Base-by-base conservation (phyloP, 2,888 invertebrate genomes). In the Hemicrepidius hirtus region DNA sequence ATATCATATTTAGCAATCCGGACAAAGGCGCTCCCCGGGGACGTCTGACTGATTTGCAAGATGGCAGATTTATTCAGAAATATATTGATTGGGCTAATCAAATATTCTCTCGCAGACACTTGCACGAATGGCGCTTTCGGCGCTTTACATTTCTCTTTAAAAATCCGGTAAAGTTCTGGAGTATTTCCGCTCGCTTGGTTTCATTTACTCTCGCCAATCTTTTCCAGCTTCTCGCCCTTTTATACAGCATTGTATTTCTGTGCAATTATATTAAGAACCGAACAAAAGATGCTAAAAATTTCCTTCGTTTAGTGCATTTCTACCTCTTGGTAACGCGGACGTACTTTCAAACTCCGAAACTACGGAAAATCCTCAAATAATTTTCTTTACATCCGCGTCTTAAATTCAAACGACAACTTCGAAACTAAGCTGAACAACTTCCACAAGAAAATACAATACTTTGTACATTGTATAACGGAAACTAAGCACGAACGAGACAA, bases 81-180 rank as follows among this genome's bases (percentile, higher is more conserved):
- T 75, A 75, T 80, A 81, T 81, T 80, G 81, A 81, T 81, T 81
- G 80, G 73, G 74, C 79, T 81, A 81, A 81, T 81, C 80, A 80
- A 80, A 79, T 79, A 77, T 75, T 78, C 77, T 76, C 74, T 70
- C 71, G 46, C 64, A 74, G 71, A 71, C 68, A 76, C 71, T 76
- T 73, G 74, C 69, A 68, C 60, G 75, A 74, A 75, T 75, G 76
- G 73, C 71, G 77, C 79, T 74, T 70, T 65, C 64, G 73, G 79
- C 76, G 71, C 75, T 77, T 78, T 76, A 73, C 80, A 78, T 78
- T 80, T 78, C 76, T 75, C 72, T 75, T 77, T 75, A 78, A 77
- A 78, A 78, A 79, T 77, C 76, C 77, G 75, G 74, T 76, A 78
- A 79, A 79, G 76, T 78, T 76, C 75, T 74, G 64, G 68, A 75